Base-by-base conservation (phyloP, 2,797 vertebrate species). In the Paedocypris micromegethes region DNA sequence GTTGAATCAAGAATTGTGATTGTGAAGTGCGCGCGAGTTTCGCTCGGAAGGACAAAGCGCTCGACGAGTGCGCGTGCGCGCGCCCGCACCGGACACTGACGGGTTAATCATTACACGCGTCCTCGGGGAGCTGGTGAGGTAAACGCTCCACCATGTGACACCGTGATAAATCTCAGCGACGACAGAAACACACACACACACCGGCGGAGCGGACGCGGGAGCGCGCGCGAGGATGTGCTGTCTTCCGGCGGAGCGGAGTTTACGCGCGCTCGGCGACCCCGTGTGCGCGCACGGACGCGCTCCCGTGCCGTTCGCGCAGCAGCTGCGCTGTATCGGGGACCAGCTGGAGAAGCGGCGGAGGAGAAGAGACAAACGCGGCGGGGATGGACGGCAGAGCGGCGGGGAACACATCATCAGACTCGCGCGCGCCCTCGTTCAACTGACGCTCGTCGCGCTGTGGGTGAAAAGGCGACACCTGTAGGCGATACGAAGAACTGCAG, bases 141-240 rank as follows among this genome's bases (percentile, higher is more conserved):
- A 92, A 94, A 93, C 92, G 90, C 83, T 80, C 84, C 80, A 91
- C 86, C 93, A 93, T 91, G 93, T 94, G 93, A 94, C 91, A 87
- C 83, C 85, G 86, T 89, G 88, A 92, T 93, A 92, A 92, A 93
- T 93, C 92, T 92, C 91, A 90, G 86, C 91, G 86, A 79, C 74
- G 75, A 82, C 83, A 78, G 52, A 75, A 68, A 83, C 77, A 81
- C 81, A 74, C 79, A 80, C 65, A 23, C 23, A 23, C 23, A 23
- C 23, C 23, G 23, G 23, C 23, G 23, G 1, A 23, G 1, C 23
- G 23, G 23, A 23, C 23, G 23, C 23, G 23, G 64, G 41, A 51
- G 38, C 38, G 54, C 40, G 37, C 45, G 9, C 58, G 23, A 83
- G 80, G 68, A 96, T 96, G 93, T 96, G 93, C 84, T 92, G 91